These are phyloP conservation scores for Syndactyla subalaris DNA, from an alignment of 2,797 vertebrate species.

Conservation along the genomic window DNA sequence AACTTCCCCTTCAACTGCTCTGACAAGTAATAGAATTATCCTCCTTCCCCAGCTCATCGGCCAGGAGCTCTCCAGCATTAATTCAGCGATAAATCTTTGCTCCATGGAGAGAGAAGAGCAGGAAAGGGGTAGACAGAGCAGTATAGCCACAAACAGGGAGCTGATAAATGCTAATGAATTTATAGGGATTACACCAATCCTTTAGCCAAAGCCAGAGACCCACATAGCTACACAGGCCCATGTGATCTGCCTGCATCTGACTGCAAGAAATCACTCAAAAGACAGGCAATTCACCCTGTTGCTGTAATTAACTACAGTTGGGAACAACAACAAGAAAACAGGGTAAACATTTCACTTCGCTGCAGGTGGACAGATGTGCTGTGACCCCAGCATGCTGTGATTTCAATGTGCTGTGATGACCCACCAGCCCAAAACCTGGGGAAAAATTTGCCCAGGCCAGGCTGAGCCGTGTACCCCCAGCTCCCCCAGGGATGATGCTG, in stretches of 20 bases:
- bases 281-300: background rate
- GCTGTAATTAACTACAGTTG: background rate
- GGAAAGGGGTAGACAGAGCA: background rate
- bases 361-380: background rate
- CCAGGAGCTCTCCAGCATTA: background rate
- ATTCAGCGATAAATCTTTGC: conserved; percentile 19
- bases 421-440: accelerated
- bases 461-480: accelerated
- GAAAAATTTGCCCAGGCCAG: accelerated
- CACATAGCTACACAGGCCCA: background rate
- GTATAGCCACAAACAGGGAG: background rate
- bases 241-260: background rate
- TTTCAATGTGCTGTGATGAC: accelerated
- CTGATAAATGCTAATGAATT: conserved; percentile 51
- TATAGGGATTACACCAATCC: conserved; percentile 21
- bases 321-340: background rate
- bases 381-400: background rate
- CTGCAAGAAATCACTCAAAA: background rate
- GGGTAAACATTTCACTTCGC: background rate
- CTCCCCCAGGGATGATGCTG: background rate
- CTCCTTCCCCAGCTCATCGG: conserved; percentile 1
- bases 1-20: background rate
- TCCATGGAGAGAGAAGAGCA: background rate
- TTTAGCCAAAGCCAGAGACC: background rate
- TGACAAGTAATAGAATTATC: conserved; percentile 46